phyloP scores from a whole-genome alignment of 64 coral and sea anemone genomes.

The Montipora capricornis region DNA sequence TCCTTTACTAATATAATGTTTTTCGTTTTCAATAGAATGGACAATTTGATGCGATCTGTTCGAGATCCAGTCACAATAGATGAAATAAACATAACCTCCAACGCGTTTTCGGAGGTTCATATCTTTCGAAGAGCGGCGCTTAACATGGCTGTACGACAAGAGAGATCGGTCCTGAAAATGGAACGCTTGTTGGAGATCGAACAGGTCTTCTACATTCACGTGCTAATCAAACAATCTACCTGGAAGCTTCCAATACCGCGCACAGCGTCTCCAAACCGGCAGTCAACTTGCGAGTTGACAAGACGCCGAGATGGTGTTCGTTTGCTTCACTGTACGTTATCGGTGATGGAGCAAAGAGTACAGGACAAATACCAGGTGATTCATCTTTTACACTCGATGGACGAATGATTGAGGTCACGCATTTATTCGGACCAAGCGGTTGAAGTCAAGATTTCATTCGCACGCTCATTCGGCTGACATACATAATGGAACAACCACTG shows the following conservation, averaged over 20 bases:
- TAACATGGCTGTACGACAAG: constrained; percentile 55
- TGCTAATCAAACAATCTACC: constrained; percentile 78
- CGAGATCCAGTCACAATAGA: constrained; percentile 71
- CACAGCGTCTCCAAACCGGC: constrained; percentile 93
- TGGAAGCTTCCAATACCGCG: constrained; percentile 82
- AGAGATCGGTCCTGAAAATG: constrained; percentile 61
- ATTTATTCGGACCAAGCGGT: constrained; percentile 82
- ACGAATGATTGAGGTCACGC: constrained; percentile 77
- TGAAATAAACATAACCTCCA: constrained; percentile 62
- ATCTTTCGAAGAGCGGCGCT: constrained; percentile 73
- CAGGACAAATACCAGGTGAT: constrained; percentile 74
- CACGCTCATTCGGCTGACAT: constrained; percentile 80
- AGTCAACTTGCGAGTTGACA: constrained; percentile 83
- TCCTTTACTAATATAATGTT: background rate
- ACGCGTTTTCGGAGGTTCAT: constrained; percentile 83
- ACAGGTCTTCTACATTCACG: constrained; percentile 80
- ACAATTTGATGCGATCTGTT: constrained; percentile 80
- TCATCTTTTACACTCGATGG: constrained; percentile 87
- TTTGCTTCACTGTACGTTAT: constrained; percentile 87
- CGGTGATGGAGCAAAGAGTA: constrained; percentile 76
- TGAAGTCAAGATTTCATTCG: constrained; percentile 70
- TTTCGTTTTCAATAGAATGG: constrained; percentile 41
- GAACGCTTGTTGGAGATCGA: constrained; percentile 87
- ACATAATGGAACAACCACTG: constrained; percentile 65
- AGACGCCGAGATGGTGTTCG: constrained; percentile 78